phyloP scores from a whole-genome alignment of 2,888 invertebrate genomes.

The Microctonus hyperodae region DNA sequence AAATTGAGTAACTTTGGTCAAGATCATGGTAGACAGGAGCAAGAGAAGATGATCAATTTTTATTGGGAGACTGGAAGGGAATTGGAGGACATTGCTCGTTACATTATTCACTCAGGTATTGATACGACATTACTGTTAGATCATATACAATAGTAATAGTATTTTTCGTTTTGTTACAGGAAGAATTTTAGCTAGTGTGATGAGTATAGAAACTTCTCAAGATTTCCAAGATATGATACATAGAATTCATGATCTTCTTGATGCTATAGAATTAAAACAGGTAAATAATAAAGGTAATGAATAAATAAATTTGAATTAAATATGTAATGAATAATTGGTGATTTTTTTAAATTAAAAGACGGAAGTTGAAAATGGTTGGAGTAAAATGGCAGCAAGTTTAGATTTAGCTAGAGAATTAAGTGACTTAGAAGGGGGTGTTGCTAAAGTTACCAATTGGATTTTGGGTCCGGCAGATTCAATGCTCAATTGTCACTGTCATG shows the following conservation, averaged over 20 bases:
- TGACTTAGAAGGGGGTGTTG: conserved; percentile 70
- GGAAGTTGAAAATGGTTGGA: conserved; percentile 69
- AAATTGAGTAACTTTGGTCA: conserved; percentile 67
- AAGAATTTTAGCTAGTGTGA: conserved; percentile 50
- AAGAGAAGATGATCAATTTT: conserved; percentile 65
- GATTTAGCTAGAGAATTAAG: conserved; percentile 70
- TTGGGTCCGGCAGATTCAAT: conserved; percentile 78
- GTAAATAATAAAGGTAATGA: conserved; percentile 43
- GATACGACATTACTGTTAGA: background rate
- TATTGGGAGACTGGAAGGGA: conserved; percentile 66
- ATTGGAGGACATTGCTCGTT: conserved; percentile 48
- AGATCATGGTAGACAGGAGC: conserved; percentile 67
- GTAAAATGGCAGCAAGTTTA: conserved; percentile 68
- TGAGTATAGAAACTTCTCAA: conserved; percentile 65
- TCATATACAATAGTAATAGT: background rate
- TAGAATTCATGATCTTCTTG: conserved; percentile 67
- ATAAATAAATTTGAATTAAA: background rate
- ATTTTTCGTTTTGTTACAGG: conserved; percentile 42
- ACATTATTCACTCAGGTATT: conserved; percentile 53
- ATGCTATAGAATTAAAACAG: conserved; percentile 69
- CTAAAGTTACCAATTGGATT: conserved; percentile 81
- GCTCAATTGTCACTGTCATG: conserved; percentile 74
- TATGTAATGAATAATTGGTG: background rate
- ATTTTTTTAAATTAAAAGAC: background rate
- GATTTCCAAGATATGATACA: conserved; percentile 70